A percentile compares a stretch with the other conserved stretches of the same genome.
Conservation (phyloP, 2,888 invertebrate genomes). For the Zygaena filipendulae region DNA sequence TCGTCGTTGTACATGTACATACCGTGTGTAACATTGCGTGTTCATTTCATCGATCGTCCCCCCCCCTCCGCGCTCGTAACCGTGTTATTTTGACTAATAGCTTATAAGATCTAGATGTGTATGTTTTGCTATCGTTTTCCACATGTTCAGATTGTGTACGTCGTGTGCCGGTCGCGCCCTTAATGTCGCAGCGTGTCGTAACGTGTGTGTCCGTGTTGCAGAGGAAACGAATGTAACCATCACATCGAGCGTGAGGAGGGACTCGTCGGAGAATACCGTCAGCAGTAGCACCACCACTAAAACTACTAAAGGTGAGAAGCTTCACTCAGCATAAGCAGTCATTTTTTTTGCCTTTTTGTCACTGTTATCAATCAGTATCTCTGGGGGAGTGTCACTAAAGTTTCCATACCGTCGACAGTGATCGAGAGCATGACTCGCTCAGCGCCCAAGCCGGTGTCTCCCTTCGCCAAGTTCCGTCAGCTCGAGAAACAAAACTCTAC, state of each 20-base stretch:
- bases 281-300: slow-evolving; percentile 69
- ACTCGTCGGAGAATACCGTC: slow-evolving; percentile 67
- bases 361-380: too few species aligned
- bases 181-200: too few species aligned
- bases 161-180: too few species aligned
- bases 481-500: slow-evolving; percentile 88
- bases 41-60: slow-evolving; percentile 42
- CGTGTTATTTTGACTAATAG: slow-evolving; percentile 63
- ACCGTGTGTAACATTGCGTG: slow-evolving; percentile 39
- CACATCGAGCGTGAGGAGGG: slow-evolving; percentile 57
- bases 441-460: slow-evolving; percentile 78
- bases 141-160: slow-evolving; percentile 36
- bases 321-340: too few species aligned
- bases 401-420: too few species aligned
- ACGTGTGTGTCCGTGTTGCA: slow-evolving; percentile 33
- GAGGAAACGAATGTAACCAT: slow-evolving; percentile 57
- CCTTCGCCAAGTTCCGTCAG: slow-evolving; percentile 92
- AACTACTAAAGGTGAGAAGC: slow-evolving; percentile 64
- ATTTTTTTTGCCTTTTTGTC: too few species aligned
- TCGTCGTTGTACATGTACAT: slow-evolving; percentile 53
- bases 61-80: slow-evolving; percentile 46
- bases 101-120: slow-evolving; percentile 49
- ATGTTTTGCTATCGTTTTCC: slow-evolving; percentile 53
- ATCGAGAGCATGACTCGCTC: slow-evolving; percentile 60
- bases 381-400: too few species aligned